Base-by-base conservation (phyloP, 2,888 invertebrate species). In the Myopa testacea region DNA sequence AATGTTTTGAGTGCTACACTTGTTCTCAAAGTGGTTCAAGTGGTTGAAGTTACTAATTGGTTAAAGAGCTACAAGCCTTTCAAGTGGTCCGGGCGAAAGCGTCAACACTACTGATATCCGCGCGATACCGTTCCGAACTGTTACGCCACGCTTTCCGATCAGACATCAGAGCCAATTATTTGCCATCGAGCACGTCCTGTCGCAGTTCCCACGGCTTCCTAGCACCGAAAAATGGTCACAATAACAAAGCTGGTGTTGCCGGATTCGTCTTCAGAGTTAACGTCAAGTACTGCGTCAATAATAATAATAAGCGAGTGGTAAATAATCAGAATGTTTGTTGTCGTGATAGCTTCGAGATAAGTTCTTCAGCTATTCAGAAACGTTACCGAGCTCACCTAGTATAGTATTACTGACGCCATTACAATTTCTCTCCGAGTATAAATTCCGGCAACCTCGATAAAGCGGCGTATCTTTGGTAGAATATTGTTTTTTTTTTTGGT, bases 161-260 rank as follows among this genome's bases (percentile, higher is more conserved):
- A 12, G 14, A 37, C 14, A 14, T 65, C 14, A 65, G 65, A 37
- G 65, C 37, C 34, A 14, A 26, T 34, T 10, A 34, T n/a, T 12
- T 34, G 4, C 38, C 4, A 34, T 19, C 16, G 34, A n/a, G 45
- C 16, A 16, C 14, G 8, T 80, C 78, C 58, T 79, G 82, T 26
- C 58, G 10, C 65, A 63, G 58, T 82, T 82, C 82, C 79, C 82
- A 82, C 79, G 80, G 34, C 16, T 50, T 50, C n/a, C 19, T 37
- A 16, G 34, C 34, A 8, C 4, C 12, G 62, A 63, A 26, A 63
- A 63, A 19, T 10, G 52, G 26, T 26, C 10, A 58, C 8, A 34
- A 74, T 79, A 26, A 26, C n/a, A 68, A 68, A 50, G 34, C 14
- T 50, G 45, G 26, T 7, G 26, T 19, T 62, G 62, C 10, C 62